A percentile compares a stretch with the other conserved stretches of the same genome.
phyloP scores from a whole-genome alignment of 2,113 vertebrate genomes.

The Anhinga anhinga region DNA sequence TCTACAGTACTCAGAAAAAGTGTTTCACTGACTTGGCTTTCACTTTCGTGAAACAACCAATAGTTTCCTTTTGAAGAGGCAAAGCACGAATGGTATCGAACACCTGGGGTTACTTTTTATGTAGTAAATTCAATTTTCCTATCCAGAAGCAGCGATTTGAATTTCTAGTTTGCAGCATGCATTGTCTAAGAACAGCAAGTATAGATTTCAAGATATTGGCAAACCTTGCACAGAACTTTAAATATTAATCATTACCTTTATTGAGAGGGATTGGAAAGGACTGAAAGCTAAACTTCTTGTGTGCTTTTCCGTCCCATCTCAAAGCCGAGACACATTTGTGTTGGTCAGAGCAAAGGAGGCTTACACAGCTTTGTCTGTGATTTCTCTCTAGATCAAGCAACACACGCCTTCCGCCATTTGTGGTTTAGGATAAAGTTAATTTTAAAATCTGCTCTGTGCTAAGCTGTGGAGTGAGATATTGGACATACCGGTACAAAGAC shows the following conservation, averaged over 20 bases:
- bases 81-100: not conserved
- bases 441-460: not conserved
- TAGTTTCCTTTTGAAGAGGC: not conserved
- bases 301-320: not conserved
- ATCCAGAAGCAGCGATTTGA: not conserved
- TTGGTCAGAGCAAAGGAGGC: not conserved
- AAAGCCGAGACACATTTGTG: not conserved
- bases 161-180: not conserved
- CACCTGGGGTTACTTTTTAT: not conserved
- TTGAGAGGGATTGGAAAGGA: not conserved
- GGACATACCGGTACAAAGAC: not conserved
- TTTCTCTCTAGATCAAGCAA: not conserved
- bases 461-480: not conserved
- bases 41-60: constrained; percentile 2
- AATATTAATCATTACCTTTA: not conserved
- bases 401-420: accelerated
- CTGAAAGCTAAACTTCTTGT: not conserved
- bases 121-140: constrained; percentile 1
- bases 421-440: not conserved
- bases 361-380: not conserved
- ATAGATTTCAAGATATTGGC: not conserved
- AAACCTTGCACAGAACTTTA: not conserved
- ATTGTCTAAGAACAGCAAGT: not conserved
- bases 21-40: constrained; percentile 32
- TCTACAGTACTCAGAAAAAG: constrained; percentile 19